These are phyloP conservation scores for Ptilorrhoa leucosticta DNA, from an alignment of 2,113 vertebrate species.

Conservation along the genomic window DNA sequence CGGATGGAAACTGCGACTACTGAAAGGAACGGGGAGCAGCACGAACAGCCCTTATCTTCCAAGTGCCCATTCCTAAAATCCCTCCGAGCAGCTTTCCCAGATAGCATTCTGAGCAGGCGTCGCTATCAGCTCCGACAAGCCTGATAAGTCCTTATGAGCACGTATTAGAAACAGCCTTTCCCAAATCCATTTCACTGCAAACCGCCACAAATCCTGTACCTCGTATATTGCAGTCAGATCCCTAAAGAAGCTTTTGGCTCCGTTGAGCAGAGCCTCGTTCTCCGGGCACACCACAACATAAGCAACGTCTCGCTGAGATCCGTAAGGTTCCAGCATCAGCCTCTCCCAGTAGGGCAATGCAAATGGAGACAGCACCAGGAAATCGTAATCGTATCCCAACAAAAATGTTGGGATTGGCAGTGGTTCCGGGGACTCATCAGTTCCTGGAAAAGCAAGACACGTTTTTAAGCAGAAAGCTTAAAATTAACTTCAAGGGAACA, in stretches of 20 bases:
- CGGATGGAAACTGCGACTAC: neutral
- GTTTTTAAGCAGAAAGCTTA: slow-evolving; percentile 13
- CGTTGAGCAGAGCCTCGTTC: slow-evolving; percentile 93
- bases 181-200: neutral
- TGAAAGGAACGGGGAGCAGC: neutral
- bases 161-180: neutral
- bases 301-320: slow-evolving; percentile 94
- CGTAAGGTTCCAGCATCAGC: slow-evolving; percentile 94
- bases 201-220: slow-evolving; percentile 69
- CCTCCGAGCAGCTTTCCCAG: neutral
- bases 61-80: slow-evolving; percentile 18
- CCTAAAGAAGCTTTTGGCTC: slow-evolving; percentile 93
- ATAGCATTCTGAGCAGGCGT: neutral
- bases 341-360: slow-evolving; percentile 98
- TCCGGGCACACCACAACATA: slow-evolving; percentile 98
- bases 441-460: slow-evolving; percentile 77
- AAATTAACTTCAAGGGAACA: slow-evolving; percentile 39
- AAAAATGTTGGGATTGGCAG: slow-evolving; percentile 98
- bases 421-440: slow-evolving; percentile 97
- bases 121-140: neutral
- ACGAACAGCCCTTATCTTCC: neutral
- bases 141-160: neutral
- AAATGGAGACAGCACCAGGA: slow-evolving; percentile 96
- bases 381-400: slow-evolving; percentile 96
- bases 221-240: slow-evolving; percentile 96